Conservation (phyloP, 2,797 vertebrate genomes). For the Neoniphon sammara region DNA sequence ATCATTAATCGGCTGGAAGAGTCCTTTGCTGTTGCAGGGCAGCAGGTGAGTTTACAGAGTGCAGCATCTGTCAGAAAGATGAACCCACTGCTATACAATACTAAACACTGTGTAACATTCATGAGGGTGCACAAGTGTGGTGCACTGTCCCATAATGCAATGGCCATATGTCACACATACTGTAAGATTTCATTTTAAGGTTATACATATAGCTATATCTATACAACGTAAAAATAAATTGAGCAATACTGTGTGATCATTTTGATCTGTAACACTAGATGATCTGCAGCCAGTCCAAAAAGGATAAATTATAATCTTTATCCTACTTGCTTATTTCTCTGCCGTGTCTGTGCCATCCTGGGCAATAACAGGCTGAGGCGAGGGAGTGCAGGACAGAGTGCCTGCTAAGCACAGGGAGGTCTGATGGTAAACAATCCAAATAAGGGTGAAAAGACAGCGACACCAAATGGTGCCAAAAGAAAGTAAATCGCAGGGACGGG, state of each 20-base stretch:
- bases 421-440: constrained; percentile 48
- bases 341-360: neutral
- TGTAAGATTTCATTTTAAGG: neutral
- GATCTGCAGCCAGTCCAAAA: neutral
- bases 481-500: constrained; percentile 32
- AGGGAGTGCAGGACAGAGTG: constrained; percentile 1
- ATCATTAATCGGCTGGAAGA: constrained; percentile 69
- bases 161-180: no score
- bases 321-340: no score
- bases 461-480: constrained; percentile 33
- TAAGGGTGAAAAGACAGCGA: constrained; percentile 51
- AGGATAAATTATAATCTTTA: neutral
- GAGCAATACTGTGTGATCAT: neutral
- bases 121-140: neutral
- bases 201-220: neutral
- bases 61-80: constrained; percentile 17
- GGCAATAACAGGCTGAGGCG: neutral
- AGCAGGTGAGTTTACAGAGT: constrained; percentile 48
- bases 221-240: neutral
- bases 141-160: neutral
- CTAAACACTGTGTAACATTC: constrained; percentile 6
- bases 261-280: constrained; percentile 8
- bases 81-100: neutral
- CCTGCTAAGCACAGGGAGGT: neutral
- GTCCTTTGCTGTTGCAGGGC: constrained; percentile 8